Percentiles rank a stretch among this genome's conserved stretches.
Evolutionary conservation across 1,140 invertebrate species (phyloP).

Genomic region (Eumaeus atala): DNA sequence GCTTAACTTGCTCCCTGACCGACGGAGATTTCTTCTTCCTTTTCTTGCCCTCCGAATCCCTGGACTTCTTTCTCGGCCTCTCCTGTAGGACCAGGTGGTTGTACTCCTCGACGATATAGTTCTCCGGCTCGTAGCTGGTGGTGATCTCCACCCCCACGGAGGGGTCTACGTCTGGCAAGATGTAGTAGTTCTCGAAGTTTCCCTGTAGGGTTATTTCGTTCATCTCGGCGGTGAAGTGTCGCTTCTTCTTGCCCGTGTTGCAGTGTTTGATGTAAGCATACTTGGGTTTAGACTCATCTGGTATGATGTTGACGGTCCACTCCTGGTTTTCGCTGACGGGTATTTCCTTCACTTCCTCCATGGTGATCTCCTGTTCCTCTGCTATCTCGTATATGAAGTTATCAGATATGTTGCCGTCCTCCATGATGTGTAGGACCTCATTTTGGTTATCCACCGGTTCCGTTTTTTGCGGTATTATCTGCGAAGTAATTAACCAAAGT

Average conservation of each 20-base stretch:
- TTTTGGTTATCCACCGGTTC: conserved; percentile 26
- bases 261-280: conserved; percentile 65
- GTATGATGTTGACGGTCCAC: conserved; percentile 61
- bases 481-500: conserved; percentile 9
- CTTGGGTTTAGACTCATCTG: conserved; percentile 49
- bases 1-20: conserved; percentile 39
- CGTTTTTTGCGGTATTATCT: conserved; percentile 55
- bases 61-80: conserved; percentile 40
- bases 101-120: conserved; percentile 57
- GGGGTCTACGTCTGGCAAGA: conserved; percentile 56
- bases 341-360: conserved; percentile 65
- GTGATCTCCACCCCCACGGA: conserved; percentile 56
- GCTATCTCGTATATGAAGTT: conserved; percentile 67
- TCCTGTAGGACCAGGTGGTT: conserved; percentile 53
- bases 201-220: conserved; percentile 56
- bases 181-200: conserved; percentile 63
- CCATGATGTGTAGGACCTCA: conserved; percentile 53
- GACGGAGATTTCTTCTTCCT: conserved; percentile 36
- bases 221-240: conserved; percentile 60
- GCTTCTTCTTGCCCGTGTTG: conserved; percentile 53
- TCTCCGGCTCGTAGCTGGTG: conserved; percentile 56
- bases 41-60: conserved; percentile 38
- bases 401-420: conserved; percentile 46
- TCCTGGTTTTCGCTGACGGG: conserved; percentile 36
- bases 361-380: conserved; percentile 60